Conservation (phyloP, 2,797 vertebrate genomes). For the Danio jaintianensis region DNA sequence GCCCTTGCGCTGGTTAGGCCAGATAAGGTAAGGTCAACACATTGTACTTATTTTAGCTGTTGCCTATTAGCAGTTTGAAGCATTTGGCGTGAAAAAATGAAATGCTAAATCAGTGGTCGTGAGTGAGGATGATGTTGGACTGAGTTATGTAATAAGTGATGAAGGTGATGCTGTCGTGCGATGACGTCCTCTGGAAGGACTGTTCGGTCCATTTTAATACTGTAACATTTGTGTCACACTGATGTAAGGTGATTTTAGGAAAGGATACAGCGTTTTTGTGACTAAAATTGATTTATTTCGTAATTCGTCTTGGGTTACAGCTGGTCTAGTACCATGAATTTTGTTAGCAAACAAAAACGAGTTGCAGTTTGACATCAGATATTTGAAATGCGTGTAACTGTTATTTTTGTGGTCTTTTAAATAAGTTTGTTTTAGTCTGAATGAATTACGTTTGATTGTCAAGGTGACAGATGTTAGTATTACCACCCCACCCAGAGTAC, state of each 20-base stretch:
- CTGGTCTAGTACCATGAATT: not conserved
- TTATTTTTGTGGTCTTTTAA: not conserved
- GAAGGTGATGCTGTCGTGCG: conserved; percentile 34
- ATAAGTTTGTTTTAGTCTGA: not conserved
- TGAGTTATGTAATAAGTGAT: conserved; percentile 29
- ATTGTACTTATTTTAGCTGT: not conserved
- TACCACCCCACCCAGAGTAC: no score
- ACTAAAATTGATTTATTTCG: not conserved
- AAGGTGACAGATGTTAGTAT: not conserved
- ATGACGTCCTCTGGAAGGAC: not conserved
- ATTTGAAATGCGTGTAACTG: conserved; percentile 13
- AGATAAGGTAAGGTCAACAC: conserved; percentile 54
- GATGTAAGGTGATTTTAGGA: not conserved
- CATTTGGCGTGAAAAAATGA: not conserved
- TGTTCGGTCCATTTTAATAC: conserved; percentile 10
- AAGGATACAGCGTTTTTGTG: not conserved
- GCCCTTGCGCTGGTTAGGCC: conserved; percentile 75
- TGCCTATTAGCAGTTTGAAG: not conserved
- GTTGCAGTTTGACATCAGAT: not conserved
- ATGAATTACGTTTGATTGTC: not conserved
- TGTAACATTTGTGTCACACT: not conserved
- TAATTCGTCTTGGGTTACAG: not conserved
- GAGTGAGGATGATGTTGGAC: conserved; percentile 2
- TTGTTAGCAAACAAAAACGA: not conserved
- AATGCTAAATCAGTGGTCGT: not conserved